Conservation (phyloP, 2,113 vertebrate genomes). For the Misgurnus anguillicaudatus region DNA sequence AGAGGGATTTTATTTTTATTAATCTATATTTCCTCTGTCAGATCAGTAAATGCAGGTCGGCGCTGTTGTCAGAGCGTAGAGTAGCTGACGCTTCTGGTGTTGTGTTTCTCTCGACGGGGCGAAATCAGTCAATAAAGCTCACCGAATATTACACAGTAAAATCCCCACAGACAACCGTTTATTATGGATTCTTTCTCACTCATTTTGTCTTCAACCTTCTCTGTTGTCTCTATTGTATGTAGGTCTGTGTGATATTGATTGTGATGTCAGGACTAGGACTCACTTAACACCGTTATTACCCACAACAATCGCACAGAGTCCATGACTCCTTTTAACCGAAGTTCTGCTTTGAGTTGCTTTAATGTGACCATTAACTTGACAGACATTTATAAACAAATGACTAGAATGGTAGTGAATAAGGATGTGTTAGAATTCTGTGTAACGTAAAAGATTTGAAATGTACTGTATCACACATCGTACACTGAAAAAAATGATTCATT, state of each 20-base stretch:
- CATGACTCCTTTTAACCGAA: neutral
- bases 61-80: slow-evolving; percentile 66
- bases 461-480: too few species aligned
- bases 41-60: slow-evolving; percentile 67
- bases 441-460: too few species aligned
- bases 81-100: slow-evolving; percentile 61
- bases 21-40: slow-evolving; percentile 71
- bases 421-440: too few species aligned
- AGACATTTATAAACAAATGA: too few species aligned
- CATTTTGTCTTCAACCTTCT: slow-evolving; percentile 33
- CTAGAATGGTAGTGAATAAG: too few species aligned
- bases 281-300: slow-evolving; percentile 19
- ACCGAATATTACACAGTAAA: slow-evolving; percentile 44
- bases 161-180: slow-evolving; percentile 18
- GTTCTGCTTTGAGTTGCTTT: neutral
- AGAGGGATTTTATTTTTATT: slow-evolving; percentile 69
- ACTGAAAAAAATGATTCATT: too few species aligned
- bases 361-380: too few species aligned
- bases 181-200: slow-evolving; percentile 25
- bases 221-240: slow-evolving; percentile 34
- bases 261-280: slow-evolving; percentile 30
- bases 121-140: slow-evolving; percentile 63
- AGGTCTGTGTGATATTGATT: slow-evolving; percentile 38
- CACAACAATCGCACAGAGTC: neutral
- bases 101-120: slow-evolving; percentile 59